Evolutionary conservation across 2,888 invertebrate species (phyloP), one percentile per base, ranked within the genome.

Genomic region (Neoitamus cyanurus): DNA sequence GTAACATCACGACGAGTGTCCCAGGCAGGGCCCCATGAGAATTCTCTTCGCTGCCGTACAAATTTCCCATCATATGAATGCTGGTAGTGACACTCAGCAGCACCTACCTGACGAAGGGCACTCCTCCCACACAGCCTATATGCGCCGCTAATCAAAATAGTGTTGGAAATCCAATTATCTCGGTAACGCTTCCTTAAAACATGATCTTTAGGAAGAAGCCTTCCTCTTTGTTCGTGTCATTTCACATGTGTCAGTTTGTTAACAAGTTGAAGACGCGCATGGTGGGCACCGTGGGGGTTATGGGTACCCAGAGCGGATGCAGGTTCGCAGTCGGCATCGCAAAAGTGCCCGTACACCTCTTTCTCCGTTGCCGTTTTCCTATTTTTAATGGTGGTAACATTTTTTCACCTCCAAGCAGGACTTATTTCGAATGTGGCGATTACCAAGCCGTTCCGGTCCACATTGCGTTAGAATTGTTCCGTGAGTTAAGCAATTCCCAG

Each of bases 191-290:
- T 80, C 58, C 80, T 80, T 80, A 68, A 80, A 68, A 68, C 80
- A 80, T 80, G 80, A 80, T 80, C 77, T 77, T 80, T 80, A 58
- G 20, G 68, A 42, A 80, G 80, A 80, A 58, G 80, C 68, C 80
- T 30, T 34, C 80, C 58, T 80, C 80, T 80, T 80, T 80, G 80
- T 80, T 80, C 80, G 80, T 80, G 80, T 80, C 80, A 80, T 80
- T 80, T 80, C 80, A 80, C 58, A 58, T 80, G 30, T 80, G 80
- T 80, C 58, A 80, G 48, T 80, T 80, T 80, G 80, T 80, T 80
- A 80, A 80, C 80, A 80, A 80, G 80, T 80, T 80, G 11, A 58
- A 80, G 34, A 80, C 80, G 58, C 68, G 80, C 80, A 80, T 20
- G 58, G 58, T 58, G 58, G 58, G 58, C 30, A 36, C 37, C 36